Evolutionary conservation across 1,140 invertebrate genomes (phyloP), one percentile per base, ranked within the genome.

Genomic region (Hermatobates lingyangjiaoensis): DNA sequence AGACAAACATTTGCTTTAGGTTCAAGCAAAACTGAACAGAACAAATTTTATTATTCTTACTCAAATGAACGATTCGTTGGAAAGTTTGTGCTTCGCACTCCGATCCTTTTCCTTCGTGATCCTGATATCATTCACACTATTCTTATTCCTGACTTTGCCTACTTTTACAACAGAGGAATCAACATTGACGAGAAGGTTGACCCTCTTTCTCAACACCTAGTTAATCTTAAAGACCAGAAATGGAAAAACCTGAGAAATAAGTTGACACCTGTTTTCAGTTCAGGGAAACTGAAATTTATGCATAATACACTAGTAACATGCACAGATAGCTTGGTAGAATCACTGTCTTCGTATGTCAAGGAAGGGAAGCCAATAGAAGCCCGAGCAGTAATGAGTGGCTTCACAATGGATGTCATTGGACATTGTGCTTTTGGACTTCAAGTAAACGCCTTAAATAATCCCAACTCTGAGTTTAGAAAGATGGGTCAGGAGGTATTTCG

Each of bases 401-500:
- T 71, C 54, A 71, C 74, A 0, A 77, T 75, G 40, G 77, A 80
- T 61, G 69, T 76, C 0, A 76, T 80, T 18, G 75, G 72, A 0
- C 72, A 64, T 25, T 71, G 75, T 30, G 75, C 73, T 10, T 78
- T 79, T 58, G 78, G 77, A 0, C 66, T 79, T 3, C 68, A 77
- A 18, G 71, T 73, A 52, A 71, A 75, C 45, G 68, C 69, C 5
- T 54, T 78, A 14, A 59, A 62, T 27, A 63, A 75, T 55, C 67
- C 71, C 23, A 10, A 61, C 56, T 34, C 53, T 34, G 7, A 48
- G 40, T 48, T 59, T 52, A 20, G 56, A 24, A 56, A 12, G 42
- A 54, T 34, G 47, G 54, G 42, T n/a, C 38, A 45, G 26, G 55
- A 38, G 20, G 2, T 50, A 30, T 53, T 50, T 34, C 51, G n/a